Evolutionary conservation across 64 coral and sea anemone genomes (phyloP), one percentile per base, ranked within the genome.

Genomic region (Cladopsammia gracilis): DNA sequence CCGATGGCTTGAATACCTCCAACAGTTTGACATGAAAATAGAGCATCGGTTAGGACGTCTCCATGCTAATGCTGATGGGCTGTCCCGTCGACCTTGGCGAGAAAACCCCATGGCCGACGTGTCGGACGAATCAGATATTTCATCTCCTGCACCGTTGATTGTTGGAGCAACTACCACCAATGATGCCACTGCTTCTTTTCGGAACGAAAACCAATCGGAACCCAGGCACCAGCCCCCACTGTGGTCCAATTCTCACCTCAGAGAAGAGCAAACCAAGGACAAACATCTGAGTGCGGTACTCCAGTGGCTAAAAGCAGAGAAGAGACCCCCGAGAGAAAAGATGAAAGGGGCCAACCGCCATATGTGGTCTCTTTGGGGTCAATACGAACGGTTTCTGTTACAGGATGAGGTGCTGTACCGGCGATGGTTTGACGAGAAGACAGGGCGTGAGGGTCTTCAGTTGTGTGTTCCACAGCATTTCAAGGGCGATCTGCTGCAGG

Each of bases 1-100:
- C 7, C 12, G 86, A 57, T 96, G 90, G 85, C 45, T 96, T 61
- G 51, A 96, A 25, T 16, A 66, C 20, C 60, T 96, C 47, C 66
- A 60, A 25, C 72, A 88, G 71, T 96, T 84, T 70, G 68, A 92
- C 43, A 92, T 96, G 50, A 34, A 78, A 20, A 82, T 96, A 79
- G 88, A 87, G 42, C 79, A 91, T 48, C 88, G 62, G 10, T 25
- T 73, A 60, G 94, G 83, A 3, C 48, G 42, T 18, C 5, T 62
- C 6, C 94, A 91, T 43, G 12, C 25, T 6, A 95, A 95, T 76
- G 93, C 93, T 22, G 93, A 91, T 79, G 79, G 79, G 0, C 67
- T 89, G 7, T 94, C 77, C 22, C 25, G 86, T 62, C 65, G 67
- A 50, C 77, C 86, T 20, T 94, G 86, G 70, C n/a, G 15, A n/a